phyloP scores from a whole-genome alignment of 2,113 vertebrate genomes.

The Lipotes vexillifer region DNA sequence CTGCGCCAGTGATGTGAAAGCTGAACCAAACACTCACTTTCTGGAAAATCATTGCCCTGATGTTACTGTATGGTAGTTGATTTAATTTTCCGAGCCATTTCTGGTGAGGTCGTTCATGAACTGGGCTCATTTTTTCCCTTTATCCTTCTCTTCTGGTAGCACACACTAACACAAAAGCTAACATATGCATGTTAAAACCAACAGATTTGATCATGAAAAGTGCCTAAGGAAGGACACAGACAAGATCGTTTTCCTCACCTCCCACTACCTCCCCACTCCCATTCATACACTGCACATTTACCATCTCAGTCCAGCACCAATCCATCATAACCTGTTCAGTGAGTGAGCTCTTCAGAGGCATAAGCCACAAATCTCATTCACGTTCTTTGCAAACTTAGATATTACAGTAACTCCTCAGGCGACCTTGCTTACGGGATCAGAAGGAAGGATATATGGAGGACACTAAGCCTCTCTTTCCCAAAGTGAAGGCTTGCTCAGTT shows the following conservation, averaged over 20 bases:
- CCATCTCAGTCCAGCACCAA: background rate
- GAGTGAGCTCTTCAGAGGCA: background rate
- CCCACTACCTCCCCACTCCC: background rate
- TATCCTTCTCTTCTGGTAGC: background rate
- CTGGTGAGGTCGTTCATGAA: background rate
- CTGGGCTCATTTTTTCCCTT: background rate
- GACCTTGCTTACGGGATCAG: background rate
- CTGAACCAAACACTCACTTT: background rate
- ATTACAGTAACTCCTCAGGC: background rate
- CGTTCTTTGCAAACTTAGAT: background rate
- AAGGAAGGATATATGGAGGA: background rate
- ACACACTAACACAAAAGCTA: background rate
- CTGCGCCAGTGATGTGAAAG: background rate
- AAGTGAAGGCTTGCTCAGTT: background rate
- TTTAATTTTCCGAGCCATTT: background rate
- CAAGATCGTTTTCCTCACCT: background rate
- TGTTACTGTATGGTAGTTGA: background rate
- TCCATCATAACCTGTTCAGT: background rate
- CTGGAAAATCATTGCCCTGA: background rate
- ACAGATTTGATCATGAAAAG: background rate
- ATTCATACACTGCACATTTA: background rate
- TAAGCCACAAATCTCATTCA: background rate
- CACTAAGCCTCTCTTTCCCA: background rate
- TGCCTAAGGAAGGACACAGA: background rate
- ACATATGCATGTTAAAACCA: background rate